A percentile compares a stretch with the other conserved stretches of the same genome.
Evolutionary conservation across 2,113 vertebrate species (phyloP).

Genomic region (Nipponia nippon): DNA sequence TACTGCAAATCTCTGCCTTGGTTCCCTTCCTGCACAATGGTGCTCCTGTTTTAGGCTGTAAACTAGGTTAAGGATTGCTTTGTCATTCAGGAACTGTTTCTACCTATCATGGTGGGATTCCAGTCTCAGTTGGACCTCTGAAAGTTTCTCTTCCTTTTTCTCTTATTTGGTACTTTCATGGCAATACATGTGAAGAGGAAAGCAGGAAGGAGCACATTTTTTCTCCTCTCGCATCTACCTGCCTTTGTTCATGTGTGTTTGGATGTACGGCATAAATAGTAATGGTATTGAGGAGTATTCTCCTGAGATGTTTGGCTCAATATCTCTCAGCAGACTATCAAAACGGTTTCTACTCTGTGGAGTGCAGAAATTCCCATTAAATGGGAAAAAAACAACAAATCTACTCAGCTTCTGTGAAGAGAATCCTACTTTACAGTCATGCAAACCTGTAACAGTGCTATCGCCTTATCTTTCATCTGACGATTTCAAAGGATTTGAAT

Average conservation of each 20-base stretch:
- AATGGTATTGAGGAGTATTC: not conserved
- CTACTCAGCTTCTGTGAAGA: not conserved
- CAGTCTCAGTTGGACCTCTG: not conserved
- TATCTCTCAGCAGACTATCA: not conserved
- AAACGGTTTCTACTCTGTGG: not conserved
- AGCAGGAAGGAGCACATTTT: not conserved
- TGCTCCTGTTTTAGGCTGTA: not conserved
- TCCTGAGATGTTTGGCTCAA: not conserved
- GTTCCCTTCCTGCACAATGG: rapidly evolving
- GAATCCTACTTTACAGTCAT: not conserved
- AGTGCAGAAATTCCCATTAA: not conserved
- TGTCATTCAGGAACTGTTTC: not conserved
- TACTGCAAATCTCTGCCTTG: not conserved
- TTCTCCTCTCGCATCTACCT: not conserved
- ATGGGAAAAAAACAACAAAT: not conserved
- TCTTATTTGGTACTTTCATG: not conserved
- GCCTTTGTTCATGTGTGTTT: not conserved
- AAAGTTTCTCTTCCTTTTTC: not conserved
- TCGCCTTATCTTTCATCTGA: not conserved
- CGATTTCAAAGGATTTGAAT: not conserved
- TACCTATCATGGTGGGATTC: not conserved
- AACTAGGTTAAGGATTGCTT: not conserved
- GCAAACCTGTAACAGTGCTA: not conserved
- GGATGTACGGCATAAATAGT: not conserved
- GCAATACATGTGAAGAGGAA: not conserved